These are phyloP conservation scores for Oryctolagus cuniculus DNA, from an alignment of 2,113 vertebrate species.

Conservation along the genomic window DNA sequence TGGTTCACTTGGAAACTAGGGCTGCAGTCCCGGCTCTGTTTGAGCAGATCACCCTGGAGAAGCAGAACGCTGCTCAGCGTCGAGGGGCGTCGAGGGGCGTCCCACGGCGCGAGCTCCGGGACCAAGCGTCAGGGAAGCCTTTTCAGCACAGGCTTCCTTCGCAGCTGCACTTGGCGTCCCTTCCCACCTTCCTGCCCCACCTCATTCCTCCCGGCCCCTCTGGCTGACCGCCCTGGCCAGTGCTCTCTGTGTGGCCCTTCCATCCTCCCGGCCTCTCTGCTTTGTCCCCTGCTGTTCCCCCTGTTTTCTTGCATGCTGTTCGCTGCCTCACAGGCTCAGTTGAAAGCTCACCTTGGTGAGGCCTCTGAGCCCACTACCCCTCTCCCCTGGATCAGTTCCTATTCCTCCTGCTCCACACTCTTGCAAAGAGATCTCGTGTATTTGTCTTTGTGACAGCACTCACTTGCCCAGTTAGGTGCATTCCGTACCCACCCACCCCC, in stretches of 20 bases:
- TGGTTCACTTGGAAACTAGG: accelerated
- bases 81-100: too few relatives aligned
- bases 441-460: not conserved
- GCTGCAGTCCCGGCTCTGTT: too few relatives aligned
- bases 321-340: not conserved
- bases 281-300: too few relatives aligned
- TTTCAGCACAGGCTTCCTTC: too few relatives aligned
- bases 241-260: not conserved
- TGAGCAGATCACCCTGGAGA: too few relatives aligned
- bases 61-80: too few relatives aligned
- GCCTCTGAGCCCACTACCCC: not conserved
- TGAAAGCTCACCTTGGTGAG: accelerated
- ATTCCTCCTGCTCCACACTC: not conserved
- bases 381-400: too few relatives aligned
- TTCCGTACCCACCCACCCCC: not conserved
- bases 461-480: not conserved
- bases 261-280: too few relatives aligned
- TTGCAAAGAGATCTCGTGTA: accelerated
- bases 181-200: not conserved
- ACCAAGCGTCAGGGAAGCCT: too few relatives aligned
- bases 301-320: too few relatives aligned
- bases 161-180: not conserved
- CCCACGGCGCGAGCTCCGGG: too few relatives aligned
- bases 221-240: accelerated
- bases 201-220: accelerated